A percentile compares a stretch with the other conserved stretches of the same genome.
Evolutionary conservation across 2,888 invertebrate genomes (phyloP).

Genomic region (Linyphia triangularis): DNA sequence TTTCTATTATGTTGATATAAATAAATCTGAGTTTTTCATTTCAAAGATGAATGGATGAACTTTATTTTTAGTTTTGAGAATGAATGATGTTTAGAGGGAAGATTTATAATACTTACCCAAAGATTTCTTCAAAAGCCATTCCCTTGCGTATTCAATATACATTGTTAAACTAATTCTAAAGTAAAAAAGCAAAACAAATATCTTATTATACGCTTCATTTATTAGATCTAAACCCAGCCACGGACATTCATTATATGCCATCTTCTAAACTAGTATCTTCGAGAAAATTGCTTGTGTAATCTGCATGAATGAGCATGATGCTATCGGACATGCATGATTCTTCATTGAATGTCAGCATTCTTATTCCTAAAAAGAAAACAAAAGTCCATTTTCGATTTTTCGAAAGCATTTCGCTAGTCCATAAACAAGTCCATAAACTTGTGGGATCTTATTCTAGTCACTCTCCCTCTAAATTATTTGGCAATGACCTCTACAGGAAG

Average conservation of each 20-base stretch:
- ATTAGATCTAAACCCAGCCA: neutral
- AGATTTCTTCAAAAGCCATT: neutral
- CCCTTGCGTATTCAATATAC: neutral
- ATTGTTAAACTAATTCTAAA: neutral
- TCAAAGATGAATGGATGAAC: neutral
- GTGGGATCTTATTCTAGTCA: slow-evolving; percentile 56
- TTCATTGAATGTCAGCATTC: neutral
- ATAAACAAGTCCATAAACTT: slow-evolving; percentile 18
- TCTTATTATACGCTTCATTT: slow-evolving; percentile 3
- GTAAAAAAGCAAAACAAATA: slow-evolving; percentile 3
- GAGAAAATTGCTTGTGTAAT: neutral
- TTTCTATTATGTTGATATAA: too few species aligned
- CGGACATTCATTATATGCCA: neutral
- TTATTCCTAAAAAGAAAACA: neutral
- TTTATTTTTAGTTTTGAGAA: neutral
- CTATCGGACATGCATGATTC: slow-evolving; percentile 17
- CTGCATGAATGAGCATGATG: slow-evolving; percentile 4
- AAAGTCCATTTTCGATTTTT: slow-evolving; percentile 19
- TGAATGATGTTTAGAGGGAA: neutral
- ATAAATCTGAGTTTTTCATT: too few species aligned
- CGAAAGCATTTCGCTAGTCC: slow-evolving; percentile 3
- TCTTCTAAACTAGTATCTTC: neutral
- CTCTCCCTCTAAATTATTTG: slow-evolving; percentile 49
- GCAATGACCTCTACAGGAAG: slow-evolving; percentile 61
- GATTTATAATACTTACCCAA: neutral